Percentiles rank a stretch among this genome's conserved stretches.
Evolutionary conservation across 1,140 invertebrate species (phyloP).

Genomic region (Pseudomyrmex dendroicus): DNA sequence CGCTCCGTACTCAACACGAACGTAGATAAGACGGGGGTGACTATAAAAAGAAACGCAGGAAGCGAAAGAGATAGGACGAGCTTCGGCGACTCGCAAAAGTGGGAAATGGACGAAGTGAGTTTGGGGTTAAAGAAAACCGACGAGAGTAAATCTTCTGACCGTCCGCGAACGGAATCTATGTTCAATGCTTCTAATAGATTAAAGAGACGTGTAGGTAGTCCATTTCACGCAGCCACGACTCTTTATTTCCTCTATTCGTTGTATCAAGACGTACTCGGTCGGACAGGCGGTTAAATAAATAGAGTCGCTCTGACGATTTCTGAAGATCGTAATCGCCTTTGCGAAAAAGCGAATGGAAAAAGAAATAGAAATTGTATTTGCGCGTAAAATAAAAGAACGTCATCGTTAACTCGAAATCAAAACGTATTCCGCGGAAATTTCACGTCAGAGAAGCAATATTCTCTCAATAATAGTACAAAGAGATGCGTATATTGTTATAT

Average conservation of each 20-base stretch:
- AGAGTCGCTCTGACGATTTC: neutral
- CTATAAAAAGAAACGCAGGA: slow-evolving; percentile 56
- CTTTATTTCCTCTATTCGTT: slow-evolving; percentile 50
- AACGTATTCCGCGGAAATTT: neutral
- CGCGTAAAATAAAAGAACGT: neutral
- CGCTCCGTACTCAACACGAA: slow-evolving; percentile 26
- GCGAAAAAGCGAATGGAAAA: neutral
- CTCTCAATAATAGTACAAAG: neutral
- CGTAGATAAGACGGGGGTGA: slow-evolving; percentile 43
- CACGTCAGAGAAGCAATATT: neutral
- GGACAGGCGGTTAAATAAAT: slow-evolving; percentile 51
- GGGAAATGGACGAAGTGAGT: slow-evolving; percentile 60
- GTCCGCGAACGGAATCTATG: slow-evolving; percentile 53
- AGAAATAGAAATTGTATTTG: slow-evolving; percentile 3
- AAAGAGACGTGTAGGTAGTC: slow-evolving; percentile 52
- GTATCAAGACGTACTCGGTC: slow-evolving; percentile 40
- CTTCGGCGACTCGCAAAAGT: slow-evolving; percentile 37
- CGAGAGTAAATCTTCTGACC: slow-evolving; percentile 49
- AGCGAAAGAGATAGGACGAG: slow-evolving; percentile 48
- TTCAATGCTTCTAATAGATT: slow-evolving; percentile 59
- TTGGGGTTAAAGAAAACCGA: slow-evolving; percentile 53
- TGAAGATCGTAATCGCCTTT: slow-evolving; percentile 27
- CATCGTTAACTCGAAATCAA: neutral
- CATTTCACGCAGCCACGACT: slow-evolving; percentile 52
- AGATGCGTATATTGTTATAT: neutral